These are phyloP conservation scores for Atrina japonica DNA, from an alignment of 2,888 invertebrate genomes.

Conservation along the genomic window DNA sequence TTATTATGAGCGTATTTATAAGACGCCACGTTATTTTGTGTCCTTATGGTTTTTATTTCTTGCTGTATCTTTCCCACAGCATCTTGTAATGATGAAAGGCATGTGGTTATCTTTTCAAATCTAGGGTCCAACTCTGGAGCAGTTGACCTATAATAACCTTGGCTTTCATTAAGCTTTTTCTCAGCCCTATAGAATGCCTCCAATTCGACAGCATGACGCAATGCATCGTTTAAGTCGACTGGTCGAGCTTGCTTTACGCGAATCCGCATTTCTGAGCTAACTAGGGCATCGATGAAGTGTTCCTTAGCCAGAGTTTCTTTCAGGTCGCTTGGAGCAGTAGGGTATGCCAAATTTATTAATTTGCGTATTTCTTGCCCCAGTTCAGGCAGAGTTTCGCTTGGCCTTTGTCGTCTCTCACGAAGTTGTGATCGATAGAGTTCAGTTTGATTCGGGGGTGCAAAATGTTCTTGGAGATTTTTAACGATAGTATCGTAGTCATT, in stretches of 20 bases:
- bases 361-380: conserved; percentile 3
- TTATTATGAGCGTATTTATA: too few species aligned
- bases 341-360: conserved; percentile 3
- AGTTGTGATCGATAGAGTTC: conserved; percentile 13
- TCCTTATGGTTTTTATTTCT: too few species aligned
- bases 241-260: not conserved
- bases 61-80: too few species aligned
- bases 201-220: not conserved
- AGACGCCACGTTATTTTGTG: too few species aligned
- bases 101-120: too few species aligned
- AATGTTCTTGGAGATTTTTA: not conserved
- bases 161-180: not conserved
- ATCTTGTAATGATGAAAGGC: too few species aligned
- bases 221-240: not conserved
- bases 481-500: not conserved
- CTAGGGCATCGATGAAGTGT: conserved; percentile 11
- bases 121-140: too few species aligned
- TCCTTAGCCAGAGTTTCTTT: conserved; percentile 11
- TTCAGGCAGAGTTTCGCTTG: conserved; percentile 12
- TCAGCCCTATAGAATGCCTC: conserved; percentile 7
- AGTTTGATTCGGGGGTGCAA: conserved; percentile 17
- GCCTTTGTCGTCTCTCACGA: not conserved
- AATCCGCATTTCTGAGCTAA: conserved; percentile 9
- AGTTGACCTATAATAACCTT: conserved; percentile 7
- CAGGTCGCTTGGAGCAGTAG: not conserved